Evolutionary conservation across 2,888 invertebrate species (phyloP).

Genomic region (Andrena dorsata): DNA sequence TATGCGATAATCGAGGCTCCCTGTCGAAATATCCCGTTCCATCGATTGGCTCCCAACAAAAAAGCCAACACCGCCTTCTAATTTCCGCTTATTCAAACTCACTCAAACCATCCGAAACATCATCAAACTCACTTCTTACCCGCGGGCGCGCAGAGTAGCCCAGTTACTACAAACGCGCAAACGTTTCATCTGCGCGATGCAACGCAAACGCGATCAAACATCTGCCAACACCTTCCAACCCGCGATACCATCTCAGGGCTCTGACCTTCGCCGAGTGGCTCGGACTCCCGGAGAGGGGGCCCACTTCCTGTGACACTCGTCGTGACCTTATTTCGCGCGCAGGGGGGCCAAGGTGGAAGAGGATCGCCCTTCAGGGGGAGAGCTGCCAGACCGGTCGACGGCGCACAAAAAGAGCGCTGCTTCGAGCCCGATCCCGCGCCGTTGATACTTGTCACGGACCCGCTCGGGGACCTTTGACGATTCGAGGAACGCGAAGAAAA

Average conservation of each 20-base stretch:
- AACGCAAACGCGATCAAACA: no score
- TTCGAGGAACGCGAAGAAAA: conserved; percentile 51
- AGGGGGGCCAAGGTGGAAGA: conserved; percentile 22
- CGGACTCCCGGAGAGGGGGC: conserved; percentile 8
- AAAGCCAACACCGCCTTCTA: background rate
- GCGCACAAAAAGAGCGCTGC: conserved; percentile 31
- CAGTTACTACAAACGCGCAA: no score
- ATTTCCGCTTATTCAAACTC: background rate
- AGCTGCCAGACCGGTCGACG: conserved; percentile 43
- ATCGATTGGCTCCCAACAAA: conserved; percentile 10
- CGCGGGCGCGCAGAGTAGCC: no score
- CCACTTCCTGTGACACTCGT: conserved; percentile 59
- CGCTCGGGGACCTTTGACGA: conserved; percentile 59
- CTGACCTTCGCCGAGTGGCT: conserved; percentile 6
- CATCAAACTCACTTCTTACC: background rate
- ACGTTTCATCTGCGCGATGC: no score
- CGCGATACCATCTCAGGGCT: background rate
- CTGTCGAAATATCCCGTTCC: conserved; percentile 29
- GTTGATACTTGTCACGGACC: conserved; percentile 65
- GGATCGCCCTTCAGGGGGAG: conserved; percentile 60
- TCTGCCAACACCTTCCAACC: background rate
- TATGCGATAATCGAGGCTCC: conserved; percentile 18
- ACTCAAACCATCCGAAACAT: background rate
- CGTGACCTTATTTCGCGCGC: conserved; percentile 55
- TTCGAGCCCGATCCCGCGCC: conserved; percentile 61